Evolutionary conservation across 2,113 vertebrate genomes (phyloP), one percentile per base, ranked within the genome.

Genomic region (Arenaria interpres): DNA sequence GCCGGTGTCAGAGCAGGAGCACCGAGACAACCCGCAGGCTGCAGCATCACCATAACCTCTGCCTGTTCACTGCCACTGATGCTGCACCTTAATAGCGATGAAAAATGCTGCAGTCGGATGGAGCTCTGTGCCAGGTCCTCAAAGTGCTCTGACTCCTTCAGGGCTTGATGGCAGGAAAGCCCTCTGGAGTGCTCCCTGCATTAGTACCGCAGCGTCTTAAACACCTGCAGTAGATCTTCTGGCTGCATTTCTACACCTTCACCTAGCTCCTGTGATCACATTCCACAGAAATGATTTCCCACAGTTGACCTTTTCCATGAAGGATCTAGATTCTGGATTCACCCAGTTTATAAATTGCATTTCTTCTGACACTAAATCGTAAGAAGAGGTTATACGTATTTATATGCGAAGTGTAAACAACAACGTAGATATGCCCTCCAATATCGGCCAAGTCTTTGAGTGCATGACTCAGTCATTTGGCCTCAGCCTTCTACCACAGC

Each of bases 51-150:
- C 6, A 0, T 10, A 56, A 72, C 1, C 0, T 12, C 62, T 33
- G 39, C 0, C 0, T 39, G 18, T 53, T 67, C 0, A 0, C 39
- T 68, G 78, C 19, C 48, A 35, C 39, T 2, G 8, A 41, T 1
- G 6, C 53, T 76, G 68, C n/a, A 4, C 33, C 71, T 57, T 17
- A 43, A 35, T 5, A 66, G 45, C 0, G 0, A 86, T 19, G 27
- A 66, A 79, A 91, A 83, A 59, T 1, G 5, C 46, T 75, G 64
- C 23, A 46, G 33, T 13, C 45, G 59, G 66, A 84, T 0, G 7
- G 71, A 89, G 53, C 17, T 68, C 57, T 68, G 27, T 78, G 73
- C 87, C 89, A 94, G 33, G 23, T 75, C 59, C 71, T 20, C 4
- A 45, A 73, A 85, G 35, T n/a, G 59, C 51, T 90, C 56, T n/a